Conservation (phyloP, 2,888 invertebrate genomes). For the Plagodis dolabraria region DNA sequence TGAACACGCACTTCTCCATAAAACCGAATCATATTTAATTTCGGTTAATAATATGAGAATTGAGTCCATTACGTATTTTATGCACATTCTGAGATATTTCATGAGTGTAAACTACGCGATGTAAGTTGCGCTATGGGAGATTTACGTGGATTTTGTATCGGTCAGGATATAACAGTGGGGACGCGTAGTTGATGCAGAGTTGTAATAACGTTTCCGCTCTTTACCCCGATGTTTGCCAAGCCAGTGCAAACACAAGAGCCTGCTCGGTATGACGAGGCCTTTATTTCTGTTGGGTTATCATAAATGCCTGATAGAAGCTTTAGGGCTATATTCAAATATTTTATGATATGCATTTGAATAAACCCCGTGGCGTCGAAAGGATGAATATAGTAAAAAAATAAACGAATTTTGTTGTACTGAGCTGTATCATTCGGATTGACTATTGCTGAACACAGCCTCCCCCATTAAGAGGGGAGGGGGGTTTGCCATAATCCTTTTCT, state of each 20-base stretch:
- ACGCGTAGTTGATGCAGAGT: conserved; percentile 49
- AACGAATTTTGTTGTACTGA: too few species aligned
- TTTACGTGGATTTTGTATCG: conserved; percentile 7
- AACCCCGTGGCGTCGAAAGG: too few species aligned
- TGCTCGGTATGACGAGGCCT: conserved; percentile 49
- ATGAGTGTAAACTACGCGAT: conserved; percentile 25
- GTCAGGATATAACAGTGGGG: conserved; percentile 7
- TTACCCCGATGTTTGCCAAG: conserved; percentile 73
- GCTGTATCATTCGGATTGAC: too few species aligned
- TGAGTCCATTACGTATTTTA: conserved; percentile 31
- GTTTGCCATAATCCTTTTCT: too few species aligned
- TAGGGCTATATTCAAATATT: conserved; percentile 7
- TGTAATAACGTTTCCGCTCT: conserved; percentile 79
- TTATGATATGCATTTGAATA: too few species aligned
- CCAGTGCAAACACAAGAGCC: conserved; percentile 71
- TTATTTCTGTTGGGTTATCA: conserved; percentile 50
- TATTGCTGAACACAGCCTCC: too few species aligned
- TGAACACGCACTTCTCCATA: conserved; percentile 45
- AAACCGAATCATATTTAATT: conserved; percentile 12
- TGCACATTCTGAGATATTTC: fast-evolving
- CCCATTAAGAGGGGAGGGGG: too few species aligned
- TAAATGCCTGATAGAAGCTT: conserved; percentile 47
- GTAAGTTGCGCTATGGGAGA: conserved; percentile 22
- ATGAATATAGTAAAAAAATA: too few species aligned
- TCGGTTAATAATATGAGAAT: background rate